Percentiles rank a stretch among this genome's conserved stretches.
Evolutionary conservation across 2,888 invertebrate species (phyloP).

Genomic region (Holacanthella duospinosa): DNA sequence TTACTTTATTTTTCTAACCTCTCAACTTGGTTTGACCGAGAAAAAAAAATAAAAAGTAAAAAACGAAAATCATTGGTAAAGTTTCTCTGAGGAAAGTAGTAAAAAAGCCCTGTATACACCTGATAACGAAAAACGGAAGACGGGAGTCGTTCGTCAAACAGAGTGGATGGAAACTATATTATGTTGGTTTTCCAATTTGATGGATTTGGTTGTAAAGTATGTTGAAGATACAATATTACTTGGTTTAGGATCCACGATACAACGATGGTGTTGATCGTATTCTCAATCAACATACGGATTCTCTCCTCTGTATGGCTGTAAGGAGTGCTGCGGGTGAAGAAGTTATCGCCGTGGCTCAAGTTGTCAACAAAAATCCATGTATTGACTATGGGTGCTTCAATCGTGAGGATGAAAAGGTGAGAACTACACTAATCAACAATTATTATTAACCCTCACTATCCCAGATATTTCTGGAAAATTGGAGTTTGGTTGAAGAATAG

Average conservation of each 20-base stretch:
- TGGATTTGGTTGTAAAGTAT: too few relatives aligned
- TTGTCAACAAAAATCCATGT: conserved; percentile 42
- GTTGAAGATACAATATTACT: conserved; percentile 1
- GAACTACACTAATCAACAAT: conserved; percentile 3
- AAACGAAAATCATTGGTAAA: too few relatives aligned
- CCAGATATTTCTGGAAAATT: not conserved
- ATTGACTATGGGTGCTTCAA: conserved; percentile 40
- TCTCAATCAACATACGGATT: conserved; percentile 44
- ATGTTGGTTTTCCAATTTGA: too few relatives aligned
- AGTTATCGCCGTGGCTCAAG: conserved; percentile 43
- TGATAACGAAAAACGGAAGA: too few relatives aligned
- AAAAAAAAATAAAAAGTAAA: not conserved
- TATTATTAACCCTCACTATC: not conserved
- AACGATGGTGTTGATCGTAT: conserved; percentile 46
- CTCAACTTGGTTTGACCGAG: not conserved
- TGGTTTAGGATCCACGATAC: conserved; percentile 44
- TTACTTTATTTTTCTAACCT: not conserved
- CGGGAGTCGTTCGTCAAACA: too few relatives aligned
- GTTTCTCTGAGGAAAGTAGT: too few relatives aligned
- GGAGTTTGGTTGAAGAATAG: too few relatives aligned
- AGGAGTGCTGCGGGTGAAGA: conserved; percentile 41
- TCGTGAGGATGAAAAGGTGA: conserved; percentile 43
- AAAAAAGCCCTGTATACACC: too few relatives aligned
- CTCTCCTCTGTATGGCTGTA: conserved; percentile 43
- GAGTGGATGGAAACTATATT: too few relatives aligned